Evolutionary conservation across 2,113 vertebrate species (phyloP), one percentile per base, ranked within the genome.

Genomic region (Sinocyclocheilus anshuiensis): DNA sequence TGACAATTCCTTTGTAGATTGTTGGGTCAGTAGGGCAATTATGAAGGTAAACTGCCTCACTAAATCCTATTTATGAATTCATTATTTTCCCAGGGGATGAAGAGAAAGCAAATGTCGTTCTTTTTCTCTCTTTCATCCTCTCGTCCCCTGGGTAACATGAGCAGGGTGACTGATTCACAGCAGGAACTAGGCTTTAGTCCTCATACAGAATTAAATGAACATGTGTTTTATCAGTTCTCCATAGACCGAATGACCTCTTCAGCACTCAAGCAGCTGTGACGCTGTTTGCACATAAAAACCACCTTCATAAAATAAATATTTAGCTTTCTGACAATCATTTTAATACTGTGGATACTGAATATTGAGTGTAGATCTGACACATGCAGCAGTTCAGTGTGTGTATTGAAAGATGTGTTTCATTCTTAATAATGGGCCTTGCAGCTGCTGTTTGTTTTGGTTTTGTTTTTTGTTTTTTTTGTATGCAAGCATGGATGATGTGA

Each of bases 121-220:
- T 72, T 29, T 69, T n/a, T 69, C 55, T 39, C 1, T 29, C 36
- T 20, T n/a, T 29, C 22, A 63, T 39, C 6, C 24, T 12, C 20
- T 86, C 22, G 22, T 79, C 13, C 67, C 20, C 16, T 80, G 84
- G 63, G 65, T 80, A 80, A 67, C 63, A 67, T 24, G 84, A 85
- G 24, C 22, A 24, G 55, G 57, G 36, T 48, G 59, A 84, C 71
- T 77, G 36, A 50, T 67, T 67, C 57, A 65, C 61, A n/a, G 57
- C 55, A 67, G 26, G 4, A 45, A 20, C 15, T 45, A 45, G 22
- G 67, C 57, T 61, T 84, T 63, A 45, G 72, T 15, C 26, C 20
- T 65, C 16, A 50, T n/a, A 18, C 45, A 8, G 29, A 77, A 77
- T 48, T 67, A 61, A 45, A 75, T 48, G 84, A 29, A 26, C 42